A percentile compares a stretch with the other conserved stretches of the same genome.
phyloP scores from a whole-genome alignment of 2,888 invertebrate species.

The Blastobasis adustella region DNA sequence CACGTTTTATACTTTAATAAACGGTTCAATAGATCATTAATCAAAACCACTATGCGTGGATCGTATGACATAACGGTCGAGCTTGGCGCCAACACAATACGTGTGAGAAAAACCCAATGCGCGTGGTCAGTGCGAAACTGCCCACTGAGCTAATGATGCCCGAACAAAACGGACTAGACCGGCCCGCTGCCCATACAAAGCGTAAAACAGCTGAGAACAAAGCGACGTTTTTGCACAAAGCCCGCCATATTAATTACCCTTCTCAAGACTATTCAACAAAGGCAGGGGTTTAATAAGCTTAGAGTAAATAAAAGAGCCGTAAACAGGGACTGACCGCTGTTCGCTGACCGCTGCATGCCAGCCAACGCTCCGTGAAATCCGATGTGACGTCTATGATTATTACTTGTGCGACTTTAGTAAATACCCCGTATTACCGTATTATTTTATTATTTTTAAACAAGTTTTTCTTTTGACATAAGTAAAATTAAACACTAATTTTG shows the following conservation, averaged over 20 bases:
- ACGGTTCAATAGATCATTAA: conserved; percentile 23
- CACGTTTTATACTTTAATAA: neutral
- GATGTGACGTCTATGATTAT: conserved; percentile 47
- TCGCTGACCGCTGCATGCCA: conserved; percentile 34
- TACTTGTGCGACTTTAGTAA: too few species aligned
- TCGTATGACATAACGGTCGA: conserved; percentile 37
- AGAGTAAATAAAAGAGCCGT: conserved; percentile 63
- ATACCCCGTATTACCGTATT: neutral
- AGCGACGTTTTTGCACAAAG: conserved; percentile 60
- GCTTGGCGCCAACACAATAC: conserved; percentile 21
- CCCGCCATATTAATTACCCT: conserved; percentile 68
- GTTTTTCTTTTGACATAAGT: too few species aligned
- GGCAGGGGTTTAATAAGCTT: conserved; percentile 69
- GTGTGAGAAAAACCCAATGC: conserved; percentile 49
- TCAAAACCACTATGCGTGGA: conserved; percentile 19
- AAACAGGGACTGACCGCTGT: conserved; percentile 55
- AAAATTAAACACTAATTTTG: too few species aligned
- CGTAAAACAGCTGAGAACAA: conserved; percentile 53
- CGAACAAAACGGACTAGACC: conserved; percentile 53
- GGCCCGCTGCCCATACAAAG: conserved; percentile 44
- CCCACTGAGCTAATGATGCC: conserved; percentile 66
- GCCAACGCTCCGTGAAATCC: conserved; percentile 33
- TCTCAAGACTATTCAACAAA: conserved; percentile 48
- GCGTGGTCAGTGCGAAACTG: conserved; percentile 59
- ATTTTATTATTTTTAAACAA: too few species aligned